Base-by-base conservation (phyloP, 2,113 vertebrate genomes). In the Calonectris borealis region DNA sequence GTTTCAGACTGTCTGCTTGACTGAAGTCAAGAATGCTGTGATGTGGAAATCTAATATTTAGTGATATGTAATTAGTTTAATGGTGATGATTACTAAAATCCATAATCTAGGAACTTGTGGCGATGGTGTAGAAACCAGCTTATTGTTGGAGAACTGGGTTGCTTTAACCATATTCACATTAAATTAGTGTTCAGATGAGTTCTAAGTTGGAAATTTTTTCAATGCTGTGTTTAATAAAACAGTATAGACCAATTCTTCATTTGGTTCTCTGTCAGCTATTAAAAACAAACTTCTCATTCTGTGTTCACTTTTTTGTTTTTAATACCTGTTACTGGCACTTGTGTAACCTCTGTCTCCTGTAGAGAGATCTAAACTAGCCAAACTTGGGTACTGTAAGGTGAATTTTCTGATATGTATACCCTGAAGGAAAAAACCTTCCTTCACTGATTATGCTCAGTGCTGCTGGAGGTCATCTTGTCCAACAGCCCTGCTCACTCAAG, bases 11-110 rank as follows among this genome's bases (percentile, higher is more conserved):
- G 77, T 83, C 96, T 95, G 86, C 91, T 75, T 83, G 46, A 13
- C 92, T 92, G 86, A 38, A 90, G 80, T 55, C 32, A 86, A 91
- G 88, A 78, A 54, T 46, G 77, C 91, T 94, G 77, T 92, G 81
- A 82, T 92, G 91, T 94, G 88, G 91, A 94, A 95, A 64, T 91
- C 48, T 65, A 27, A 22, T 73, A 57, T 91, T 91, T 80, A 95
- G 72, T 61, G 86, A 81, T 79, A 18, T 60, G 69, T 86, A 94
- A 96, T 96, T 96, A 94, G 83, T 60, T 49, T 91, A 57, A 72
- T 94, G 77, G 58, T 87, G 88, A 11, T 89, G 77, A 71, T 89
- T 91, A 91, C 61, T 80, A 85, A 95, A 96, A 95, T 95, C 61
- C 81, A 79, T 84, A 68, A 71, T 94, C 80, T 93, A 80, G 75